phyloP scores from a whole-genome alignment of 1,140 invertebrate genomes.

The Aricia agestis region DNA sequence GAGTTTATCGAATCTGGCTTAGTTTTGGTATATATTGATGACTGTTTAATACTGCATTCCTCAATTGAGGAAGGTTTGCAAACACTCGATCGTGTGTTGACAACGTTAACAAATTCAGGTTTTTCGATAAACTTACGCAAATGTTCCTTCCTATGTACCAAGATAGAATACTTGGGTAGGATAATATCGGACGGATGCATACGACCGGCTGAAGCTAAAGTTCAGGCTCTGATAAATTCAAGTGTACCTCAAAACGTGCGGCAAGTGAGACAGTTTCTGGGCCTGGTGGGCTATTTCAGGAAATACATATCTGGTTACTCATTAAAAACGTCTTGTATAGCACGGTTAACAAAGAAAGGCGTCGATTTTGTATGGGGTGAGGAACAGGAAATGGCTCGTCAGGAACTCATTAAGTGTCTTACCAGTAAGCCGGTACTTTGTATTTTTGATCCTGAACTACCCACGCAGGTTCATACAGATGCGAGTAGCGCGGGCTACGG shows the following conservation, averaged over 20 bases:
- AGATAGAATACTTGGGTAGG: conserved; percentile 20
- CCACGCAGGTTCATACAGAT: conserved; percentile 25
- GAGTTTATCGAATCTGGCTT: conserved; percentile 11
- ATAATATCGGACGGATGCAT: not conserved
- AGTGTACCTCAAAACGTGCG: not conserved
- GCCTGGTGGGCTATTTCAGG: conserved; percentile 16
- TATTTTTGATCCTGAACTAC: conserved; percentile 17
- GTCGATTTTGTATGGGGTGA: conserved; percentile 14
- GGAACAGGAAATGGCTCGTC: conserved; percentile 6
- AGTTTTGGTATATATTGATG: conserved; percentile 21
- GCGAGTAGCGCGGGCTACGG: conserved; percentile 22
- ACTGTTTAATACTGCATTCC: not conserved
- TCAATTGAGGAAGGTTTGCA: not conserved
- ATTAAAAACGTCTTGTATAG: not conserved
- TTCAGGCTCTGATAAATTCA: not conserved
- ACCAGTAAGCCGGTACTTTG: conserved; percentile 18
- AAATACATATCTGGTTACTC: conserved; percentile 1
- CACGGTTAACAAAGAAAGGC: conserved; percentile 6
- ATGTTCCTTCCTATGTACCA: conserved; percentile 19
- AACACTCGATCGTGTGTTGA: conserved; percentile 5
- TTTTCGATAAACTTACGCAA: conserved; percentile 24
- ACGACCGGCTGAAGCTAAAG: not conserved
- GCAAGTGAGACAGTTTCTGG: conserved; percentile 1
- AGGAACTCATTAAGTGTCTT: conserved; percentile 14
- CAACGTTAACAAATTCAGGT: conserved; percentile 18